Evolutionary conservation across 2,797 vertebrate genomes (phyloP).

Genomic region (Phataginus tricuspis): DNA sequence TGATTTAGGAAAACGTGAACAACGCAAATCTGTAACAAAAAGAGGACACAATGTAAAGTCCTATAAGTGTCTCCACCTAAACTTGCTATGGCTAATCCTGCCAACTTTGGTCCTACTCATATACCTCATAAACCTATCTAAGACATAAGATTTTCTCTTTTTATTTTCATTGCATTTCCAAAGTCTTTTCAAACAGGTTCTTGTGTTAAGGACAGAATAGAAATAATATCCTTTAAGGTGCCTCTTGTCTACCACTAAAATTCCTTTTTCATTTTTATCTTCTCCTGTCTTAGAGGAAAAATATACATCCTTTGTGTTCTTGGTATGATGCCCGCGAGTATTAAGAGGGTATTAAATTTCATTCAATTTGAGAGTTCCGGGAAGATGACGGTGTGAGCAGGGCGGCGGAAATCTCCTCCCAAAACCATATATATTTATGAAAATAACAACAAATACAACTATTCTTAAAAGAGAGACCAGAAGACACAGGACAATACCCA

Average conservation of each 20-base stretch:
- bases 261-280: constrained; percentile 14
- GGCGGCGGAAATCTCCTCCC: no score
- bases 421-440: no score
- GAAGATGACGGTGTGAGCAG: no score
- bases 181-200: not conserved
- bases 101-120: not conserved
- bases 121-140: not conserved
- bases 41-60: not conserved
- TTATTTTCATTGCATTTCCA: not conserved
- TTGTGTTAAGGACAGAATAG: constrained; percentile 28
- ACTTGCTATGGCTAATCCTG: not conserved
- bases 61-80: not conserved
- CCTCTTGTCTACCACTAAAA: not conserved
- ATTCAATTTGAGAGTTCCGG: no score
- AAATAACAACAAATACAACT: no score
- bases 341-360: constrained; percentile 21
- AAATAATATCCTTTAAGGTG: constrained; percentile 25
- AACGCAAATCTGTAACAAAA: not conserved
- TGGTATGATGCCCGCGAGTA: not conserved
- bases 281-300: not conserved
- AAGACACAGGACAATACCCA: no score
- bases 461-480: no score
- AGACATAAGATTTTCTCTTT: not conserved
- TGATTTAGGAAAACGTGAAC: not conserved
- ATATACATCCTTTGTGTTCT: not conserved